Percentiles rank a stretch among this genome's conserved stretches.
Conservation (phyloP, 2,113 vertebrate species). For the Nannobrachium achirus region DNA sequence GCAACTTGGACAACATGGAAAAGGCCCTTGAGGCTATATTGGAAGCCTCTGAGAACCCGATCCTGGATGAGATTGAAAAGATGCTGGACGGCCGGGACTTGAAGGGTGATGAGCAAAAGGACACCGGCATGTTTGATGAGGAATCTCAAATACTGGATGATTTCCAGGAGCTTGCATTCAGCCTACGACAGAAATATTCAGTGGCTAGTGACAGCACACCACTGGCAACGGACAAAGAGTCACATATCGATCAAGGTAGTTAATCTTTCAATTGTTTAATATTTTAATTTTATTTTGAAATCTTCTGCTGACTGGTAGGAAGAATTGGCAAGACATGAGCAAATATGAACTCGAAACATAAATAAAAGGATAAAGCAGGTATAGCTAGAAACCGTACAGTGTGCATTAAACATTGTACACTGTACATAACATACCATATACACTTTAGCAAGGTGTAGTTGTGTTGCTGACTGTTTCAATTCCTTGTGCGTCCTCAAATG, state of each 20-base stretch:
- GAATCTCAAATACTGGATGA: conserved; percentile 87
- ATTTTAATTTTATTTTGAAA: too few relatives aligned
- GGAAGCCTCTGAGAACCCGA: conserved; percentile 83
- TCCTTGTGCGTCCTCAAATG: too few relatives aligned
- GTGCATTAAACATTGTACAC: too few relatives aligned
- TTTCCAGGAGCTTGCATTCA: conserved; percentile 91
- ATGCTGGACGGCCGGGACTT: conserved; percentile 80
- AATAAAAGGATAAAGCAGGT: too few relatives aligned
- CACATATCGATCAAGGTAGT: conserved; percentile 58
- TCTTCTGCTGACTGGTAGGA: too few relatives aligned
- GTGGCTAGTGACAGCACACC: conserved; percentile 75
- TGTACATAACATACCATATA: too few relatives aligned
- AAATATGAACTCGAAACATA: too few relatives aligned
- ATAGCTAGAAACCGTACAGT: too few relatives aligned
- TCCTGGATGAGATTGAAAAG: conserved; percentile 85
- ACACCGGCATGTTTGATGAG: conserved; percentile 78
- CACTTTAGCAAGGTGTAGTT: too few relatives aligned
- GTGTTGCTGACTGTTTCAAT: too few relatives aligned
- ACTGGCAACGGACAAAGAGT: conserved; percentile 46
- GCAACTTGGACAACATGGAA: conserved; percentile 76
- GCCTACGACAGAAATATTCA: conserved; percentile 85
- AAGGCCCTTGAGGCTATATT: conserved; percentile 85
- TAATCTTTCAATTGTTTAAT: background rate
- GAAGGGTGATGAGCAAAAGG: conserved; percentile 59
- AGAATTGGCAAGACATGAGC: too few relatives aligned